Evolutionary conservation across 2,113 vertebrate genomes (phyloP).

Genomic region (Stercorarius parasiticus): DNA sequence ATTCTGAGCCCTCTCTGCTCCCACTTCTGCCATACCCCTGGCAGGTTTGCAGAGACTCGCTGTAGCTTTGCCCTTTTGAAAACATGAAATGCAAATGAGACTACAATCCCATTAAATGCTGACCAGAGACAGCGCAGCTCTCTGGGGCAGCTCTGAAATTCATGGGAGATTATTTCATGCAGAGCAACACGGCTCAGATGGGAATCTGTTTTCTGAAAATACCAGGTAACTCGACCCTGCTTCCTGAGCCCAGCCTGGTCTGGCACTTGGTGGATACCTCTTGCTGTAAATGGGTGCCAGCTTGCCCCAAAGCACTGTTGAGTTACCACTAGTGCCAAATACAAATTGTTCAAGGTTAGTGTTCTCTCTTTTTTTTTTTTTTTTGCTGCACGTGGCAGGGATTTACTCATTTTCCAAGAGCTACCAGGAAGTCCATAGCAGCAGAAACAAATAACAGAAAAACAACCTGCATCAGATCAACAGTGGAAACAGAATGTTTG

Average conservation of each 20-base stretch:
- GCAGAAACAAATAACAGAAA: background rate
- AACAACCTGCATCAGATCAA: background rate
- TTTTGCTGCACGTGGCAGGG: background rate
- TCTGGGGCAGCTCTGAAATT: background rate
- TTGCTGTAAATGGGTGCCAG: background rate
- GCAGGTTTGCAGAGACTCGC: background rate
- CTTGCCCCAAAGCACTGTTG: background rate
- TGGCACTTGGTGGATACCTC: background rate
- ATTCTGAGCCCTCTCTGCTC: background rate
- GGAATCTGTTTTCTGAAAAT: constrained; percentile 15
- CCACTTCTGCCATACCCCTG: background rate
- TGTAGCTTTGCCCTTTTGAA: background rate
- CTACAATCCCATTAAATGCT: background rate
- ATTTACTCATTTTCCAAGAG: background rate
- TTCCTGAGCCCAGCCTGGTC: background rate
- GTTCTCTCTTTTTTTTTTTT: background rate
- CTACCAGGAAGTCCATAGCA: background rate
- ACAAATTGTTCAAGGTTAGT: background rate
- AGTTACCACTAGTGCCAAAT: background rate
- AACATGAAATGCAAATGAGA: background rate
- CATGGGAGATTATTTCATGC: background rate
- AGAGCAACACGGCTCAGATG: background rate
- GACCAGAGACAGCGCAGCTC: background rate
- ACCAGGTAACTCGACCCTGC: background rate
- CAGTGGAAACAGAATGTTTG: background rate